A percentile compares a stretch with the other conserved stretches of the same genome.
Evolutionary conservation across 2,113 vertebrate genomes (phyloP).

Genomic region (Illadopsis cleaveri): DNA sequence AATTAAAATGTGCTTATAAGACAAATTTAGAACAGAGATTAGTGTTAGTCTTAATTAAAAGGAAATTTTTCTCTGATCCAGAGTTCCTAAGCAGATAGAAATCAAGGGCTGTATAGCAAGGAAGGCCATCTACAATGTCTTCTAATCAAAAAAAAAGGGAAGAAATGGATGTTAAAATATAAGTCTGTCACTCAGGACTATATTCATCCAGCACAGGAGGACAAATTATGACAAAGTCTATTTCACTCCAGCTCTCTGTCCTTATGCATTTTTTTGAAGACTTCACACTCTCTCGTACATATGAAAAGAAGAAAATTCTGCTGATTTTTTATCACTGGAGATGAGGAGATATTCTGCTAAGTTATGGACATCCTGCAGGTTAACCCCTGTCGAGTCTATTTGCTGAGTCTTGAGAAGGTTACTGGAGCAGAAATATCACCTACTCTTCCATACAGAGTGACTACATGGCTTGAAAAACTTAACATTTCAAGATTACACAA

Average conservation of each 20-base stretch:
- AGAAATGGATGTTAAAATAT: slow-evolving; percentile 10
- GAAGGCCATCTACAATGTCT: not conserved
- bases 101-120: not conserved
- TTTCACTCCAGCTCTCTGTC: not conserved
- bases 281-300: not conserved
- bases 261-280: slow-evolving; percentile 34
- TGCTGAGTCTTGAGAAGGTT: slow-evolving; percentile 35
- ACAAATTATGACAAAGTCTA: slow-evolving; percentile 22
- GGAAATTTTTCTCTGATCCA: not conserved
- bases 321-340: not conserved
- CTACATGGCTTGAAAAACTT: slow-evolving; percentile 36
- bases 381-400: not conserved
- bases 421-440: slow-evolving; percentile 44
- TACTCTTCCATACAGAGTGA: not conserved
- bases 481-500: slow-evolving; percentile 38
- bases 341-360: slow-evolving; percentile 11
- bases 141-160: not conserved
- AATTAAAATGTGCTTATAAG: not conserved
- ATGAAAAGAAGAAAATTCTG: slow-evolving; percentile 48
- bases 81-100: not conserved
- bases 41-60: not conserved
- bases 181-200: slow-evolving; percentile 21
- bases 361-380: slow-evolving; percentile 23
- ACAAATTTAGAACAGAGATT: not conserved
- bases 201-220: slow-evolving; percentile 35